Evolutionary conservation across 2,113 vertebrate species (phyloP), one percentile per base, ranked within the genome.

Genomic region (Mixornis gularis): DNA sequence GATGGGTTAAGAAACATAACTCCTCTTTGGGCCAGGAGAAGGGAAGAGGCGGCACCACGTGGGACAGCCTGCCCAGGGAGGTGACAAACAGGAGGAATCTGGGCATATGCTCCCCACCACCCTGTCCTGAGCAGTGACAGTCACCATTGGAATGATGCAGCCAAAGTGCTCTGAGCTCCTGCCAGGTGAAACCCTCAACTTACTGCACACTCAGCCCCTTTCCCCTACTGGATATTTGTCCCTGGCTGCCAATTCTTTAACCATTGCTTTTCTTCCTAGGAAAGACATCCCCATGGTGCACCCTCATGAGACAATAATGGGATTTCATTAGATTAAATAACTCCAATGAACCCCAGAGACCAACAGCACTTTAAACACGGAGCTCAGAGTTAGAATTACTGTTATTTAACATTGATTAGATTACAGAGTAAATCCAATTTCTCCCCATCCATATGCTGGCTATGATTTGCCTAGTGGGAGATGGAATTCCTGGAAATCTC

Each of bases 301-400:
- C 84, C 93, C 95, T 96, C 71, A 32, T 69, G 95, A 96, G 85
- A 36, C 62, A 62, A 74, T 86, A 93, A 96, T 90, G 92, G 86
- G 91, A 95, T 96, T 96, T 95, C 92, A 95, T 96, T 95, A 93
- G 80, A 97, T 96, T 95, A 95, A 97, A 94, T 95, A 96, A 95
- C 94, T 96, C 63, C 6, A 4, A 26, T 41, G 84, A 90, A 74
- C 95, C 91, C 92, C 55, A 12, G 96, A 94, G 96, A 95, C 89
- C 89, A 91, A 49, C 89, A 85, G 95, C 92, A 91, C 90, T 94
- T 96, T 80, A 93, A 91, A 80, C 87, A 86, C 10, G 20, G 84
- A 93, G 83, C 90, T 82, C 1, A 0, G 80, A 95, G 91, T 96
- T 79, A 59, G 95, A 96, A 96, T 95, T 91, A 89, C 93, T 52